Base-by-base conservation (phyloP, 2,113 vertebrate genomes). In the Struthio camelus region DNA sequence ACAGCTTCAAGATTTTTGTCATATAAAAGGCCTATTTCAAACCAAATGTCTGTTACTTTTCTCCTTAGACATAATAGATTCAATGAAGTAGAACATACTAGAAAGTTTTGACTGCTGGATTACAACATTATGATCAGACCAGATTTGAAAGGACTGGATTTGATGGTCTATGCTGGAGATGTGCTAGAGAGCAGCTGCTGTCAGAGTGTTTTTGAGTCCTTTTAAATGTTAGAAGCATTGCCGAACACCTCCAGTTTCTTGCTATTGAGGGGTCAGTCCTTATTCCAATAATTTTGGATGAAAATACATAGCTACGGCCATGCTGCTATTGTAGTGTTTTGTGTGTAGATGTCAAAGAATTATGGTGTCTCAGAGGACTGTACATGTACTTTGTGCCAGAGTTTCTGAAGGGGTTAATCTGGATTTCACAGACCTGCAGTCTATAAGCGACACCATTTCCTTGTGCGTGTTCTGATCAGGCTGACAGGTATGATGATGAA, bases 321-420 rank as follows among this genome's bases (percentile, higher is more conserved):
- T n/a, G 56, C 56, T 80, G 53, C 70, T 84, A 1, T 11, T 40
- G 27, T 34, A 40, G 70, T 17, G 2, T 54, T 25, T 53, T 0
- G 0, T 10, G 11, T 24, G 4, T 22, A 24, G 81, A 9, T 71
- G 23, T 16, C 0, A 0, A 28, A 59, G 38, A 69, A 28, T 51
- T 12, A 3, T 0, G 1, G 4, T 50, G 34, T 46, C 28, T 34
- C 5, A 1, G 36, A 22, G 61, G 27, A 18, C 30, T 14, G 46
- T 34, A 15, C 9, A 4, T 9, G 34, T 2, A 12, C 4, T 32
- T n/a, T 34, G 32, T 67, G 51, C 22, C 42, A 22, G 40, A 5
- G 4, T 36, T 77, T 71, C 58, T 72, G 38, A 38, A 67, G 44
- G 46, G 24, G 9, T 77, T 30, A 3, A 0, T 28, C 46, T 81